These are phyloP conservation scores for Oreortyx pictus DNA, from an alignment of 2,797 vertebrate species.

Conservation along the genomic window DNA sequence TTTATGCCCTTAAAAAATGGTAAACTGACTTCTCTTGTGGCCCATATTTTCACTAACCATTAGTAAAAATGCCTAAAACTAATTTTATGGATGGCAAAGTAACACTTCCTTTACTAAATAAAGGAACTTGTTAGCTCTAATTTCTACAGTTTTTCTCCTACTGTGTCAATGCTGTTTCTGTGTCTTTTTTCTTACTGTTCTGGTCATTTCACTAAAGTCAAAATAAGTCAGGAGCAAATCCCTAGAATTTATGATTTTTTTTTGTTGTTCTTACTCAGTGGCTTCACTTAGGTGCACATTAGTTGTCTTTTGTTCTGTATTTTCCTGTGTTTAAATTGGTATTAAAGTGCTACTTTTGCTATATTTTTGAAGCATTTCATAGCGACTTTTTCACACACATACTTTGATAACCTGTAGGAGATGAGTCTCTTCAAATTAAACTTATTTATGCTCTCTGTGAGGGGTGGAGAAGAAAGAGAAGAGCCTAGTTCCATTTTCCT, in stretches of 20 bases:
- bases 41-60: neutral
- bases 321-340: neutral
- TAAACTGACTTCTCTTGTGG: neutral
- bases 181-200: neutral
- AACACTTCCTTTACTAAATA: neutral
- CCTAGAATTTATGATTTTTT: neutral
- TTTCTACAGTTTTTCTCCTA: neutral
- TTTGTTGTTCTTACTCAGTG: neutral
- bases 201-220: neutral
- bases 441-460: neutral
- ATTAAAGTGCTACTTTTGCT: neutral
- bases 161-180: neutral
- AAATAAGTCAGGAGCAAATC: neutral
- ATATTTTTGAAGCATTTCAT: neutral
- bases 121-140: neutral
- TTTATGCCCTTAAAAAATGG: neutral
- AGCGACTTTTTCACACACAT: neutral
- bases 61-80: neutral
- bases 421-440: neutral
- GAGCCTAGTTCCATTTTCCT: neutral
- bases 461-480: neutral
- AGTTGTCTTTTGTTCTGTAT: neutral
- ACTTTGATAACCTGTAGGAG: neutral
- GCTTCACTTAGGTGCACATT: neutral
- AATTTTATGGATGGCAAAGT: neutral